phyloP scores from a whole-genome alignment of 1,140 invertebrate genomes.

The Trichonephila clavata region DNA sequence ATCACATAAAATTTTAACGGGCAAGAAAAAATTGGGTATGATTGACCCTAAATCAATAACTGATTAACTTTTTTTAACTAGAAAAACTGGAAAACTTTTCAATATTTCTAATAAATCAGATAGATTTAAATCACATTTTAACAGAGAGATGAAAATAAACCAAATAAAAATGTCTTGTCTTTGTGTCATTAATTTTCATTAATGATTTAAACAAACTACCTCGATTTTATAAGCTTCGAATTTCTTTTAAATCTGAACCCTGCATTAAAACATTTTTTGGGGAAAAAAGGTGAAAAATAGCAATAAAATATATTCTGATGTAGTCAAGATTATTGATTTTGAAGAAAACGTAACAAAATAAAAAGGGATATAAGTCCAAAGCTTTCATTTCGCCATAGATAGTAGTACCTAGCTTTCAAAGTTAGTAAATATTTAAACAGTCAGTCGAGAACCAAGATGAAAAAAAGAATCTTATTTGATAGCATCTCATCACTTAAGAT shows the following conservation, averaged over 20 bases:
- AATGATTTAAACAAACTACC: too few relatives aligned
- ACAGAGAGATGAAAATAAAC: too few relatives aligned
- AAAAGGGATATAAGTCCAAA: background rate
- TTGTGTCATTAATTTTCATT: too few relatives aligned
- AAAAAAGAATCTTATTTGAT: conserved; percentile 18
- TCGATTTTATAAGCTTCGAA: background rate
- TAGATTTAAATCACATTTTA: too few relatives aligned
- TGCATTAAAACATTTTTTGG: background rate
- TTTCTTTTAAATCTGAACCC: background rate
- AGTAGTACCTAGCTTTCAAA: conserved; percentile 19
- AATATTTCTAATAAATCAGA: too few relatives aligned
- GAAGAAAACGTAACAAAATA: background rate
- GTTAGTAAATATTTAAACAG: conserved; percentile 49
- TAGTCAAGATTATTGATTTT: conserved; percentile 4
- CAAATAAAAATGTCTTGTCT: too few relatives aligned
- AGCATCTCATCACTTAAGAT: conserved; percentile 47
- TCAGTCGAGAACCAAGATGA: background rate
- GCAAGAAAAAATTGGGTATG: too few relatives aligned
- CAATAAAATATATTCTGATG: conserved; percentile 1
- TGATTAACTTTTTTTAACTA: too few relatives aligned
- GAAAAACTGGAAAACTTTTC: too few relatives aligned
- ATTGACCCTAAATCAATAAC: too few relatives aligned
- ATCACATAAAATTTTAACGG: too few relatives aligned
- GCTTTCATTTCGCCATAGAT: background rate
- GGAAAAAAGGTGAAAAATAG: background rate